A percentile compares a stretch with the other conserved stretches of the same genome.
phyloP scores from a whole-genome alignment of 2,113 vertebrate genomes.

The Rhineura floridana region DNA sequence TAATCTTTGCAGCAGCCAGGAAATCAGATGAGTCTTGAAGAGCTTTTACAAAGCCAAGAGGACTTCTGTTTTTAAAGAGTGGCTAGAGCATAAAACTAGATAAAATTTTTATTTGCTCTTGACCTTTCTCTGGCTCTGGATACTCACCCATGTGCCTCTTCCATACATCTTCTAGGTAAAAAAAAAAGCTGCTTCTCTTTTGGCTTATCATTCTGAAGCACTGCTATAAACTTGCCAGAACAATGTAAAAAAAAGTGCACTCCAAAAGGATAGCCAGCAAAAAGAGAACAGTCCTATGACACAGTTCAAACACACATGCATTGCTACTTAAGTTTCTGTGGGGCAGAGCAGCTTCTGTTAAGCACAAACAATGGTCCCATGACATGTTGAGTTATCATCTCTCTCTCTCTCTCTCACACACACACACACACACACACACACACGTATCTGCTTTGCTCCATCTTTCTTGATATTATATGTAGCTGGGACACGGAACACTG shows the following conservation, averaged over 20 bases:
- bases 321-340: neutral
- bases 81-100: neutral
- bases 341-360: too few relatives aligned
- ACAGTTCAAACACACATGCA: neutral
- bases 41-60: neutral
- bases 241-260: neutral
- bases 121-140: neutral
- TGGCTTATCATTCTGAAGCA: neutral
- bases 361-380: neutral
- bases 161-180: neutral
- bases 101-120: neutral
- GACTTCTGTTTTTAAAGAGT: neutral
- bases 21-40: neutral
- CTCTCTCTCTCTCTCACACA: too few relatives aligned
- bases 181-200: neutral
- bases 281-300: neutral
- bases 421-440: too few relatives aligned
- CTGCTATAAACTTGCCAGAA: neutral
- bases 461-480: too few relatives aligned
- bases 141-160: neutral
- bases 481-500: too few relatives aligned
- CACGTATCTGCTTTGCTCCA: too few relatives aligned
- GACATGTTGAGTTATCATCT: neutral
- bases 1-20: conserved; percentile 11
- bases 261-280: neutral